These are phyloP conservation scores for Chitala chitala DNA, from an alignment of 2,113 vertebrate species.

Conservation along the genomic window DNA sequence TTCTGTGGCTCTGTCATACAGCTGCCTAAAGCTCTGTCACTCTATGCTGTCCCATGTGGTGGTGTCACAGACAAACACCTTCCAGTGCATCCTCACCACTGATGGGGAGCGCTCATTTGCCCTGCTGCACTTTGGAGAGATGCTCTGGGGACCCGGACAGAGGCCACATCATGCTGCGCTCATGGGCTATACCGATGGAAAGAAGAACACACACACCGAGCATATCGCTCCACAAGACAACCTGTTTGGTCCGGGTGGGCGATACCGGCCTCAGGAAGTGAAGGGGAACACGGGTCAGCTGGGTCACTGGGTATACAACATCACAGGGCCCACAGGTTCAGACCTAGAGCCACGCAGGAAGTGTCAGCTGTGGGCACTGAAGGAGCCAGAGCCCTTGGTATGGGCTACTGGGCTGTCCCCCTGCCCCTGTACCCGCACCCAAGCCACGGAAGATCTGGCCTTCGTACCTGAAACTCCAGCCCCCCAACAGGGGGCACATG, in stretches of 20 bases:
- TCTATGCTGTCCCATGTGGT: neutral
- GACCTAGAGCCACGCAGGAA: conserved; percentile 40
- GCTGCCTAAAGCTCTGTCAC: neutral
- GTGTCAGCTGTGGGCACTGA: conserved; percentile 62
- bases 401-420: conserved; percentile 51
- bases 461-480: conserved; percentile 54
- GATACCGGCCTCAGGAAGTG: conserved; percentile 63
- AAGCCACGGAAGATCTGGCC: conserved; percentile 58
- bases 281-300: conserved; percentile 52
- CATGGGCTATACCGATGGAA: conserved; percentile 68
- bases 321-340: conserved; percentile 37
- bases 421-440: conserved; percentile 63
- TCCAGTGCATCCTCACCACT: conserved; percentile 68
- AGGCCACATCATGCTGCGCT: conserved; percentile 57
- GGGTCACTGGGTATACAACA: conserved; percentile 63
- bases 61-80: conserved; percentile 64
- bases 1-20: too few relatives aligned
- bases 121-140: conserved; percentile 60
- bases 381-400: conserved; percentile 51
- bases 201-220: conserved; percentile 49
- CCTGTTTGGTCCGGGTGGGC: conserved; percentile 56
- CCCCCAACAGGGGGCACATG: conserved; percentile 25
- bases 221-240: conserved; percentile 49
- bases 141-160: conserved; percentile 67
- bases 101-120: conserved; percentile 67